Evolutionary conservation across 2,797 vertebrate genomes (phyloP), one percentile per base, ranked within the genome.

Genomic region (Schizopygopsis pylzovi): DNA sequence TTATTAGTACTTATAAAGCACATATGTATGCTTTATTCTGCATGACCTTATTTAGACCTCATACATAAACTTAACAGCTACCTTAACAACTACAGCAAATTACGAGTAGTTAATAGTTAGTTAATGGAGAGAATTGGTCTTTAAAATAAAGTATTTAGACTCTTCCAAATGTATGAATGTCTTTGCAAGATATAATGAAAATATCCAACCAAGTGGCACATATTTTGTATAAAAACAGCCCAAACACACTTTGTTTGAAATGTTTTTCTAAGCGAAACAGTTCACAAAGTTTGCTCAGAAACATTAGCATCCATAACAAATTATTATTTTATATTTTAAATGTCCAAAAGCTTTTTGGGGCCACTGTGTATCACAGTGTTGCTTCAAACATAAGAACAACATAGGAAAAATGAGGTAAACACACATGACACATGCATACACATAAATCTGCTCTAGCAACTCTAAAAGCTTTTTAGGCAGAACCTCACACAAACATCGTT

Each of bases 401-500:
- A 49, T n/a, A 49, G 37, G 4, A 49, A 25, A 41, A 67, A 39
- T 16, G 12, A 16, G 28, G 20, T 65, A 83, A 83, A 77, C 71
- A 54, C 7, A 15, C 1, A 47, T 49, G 11, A 22, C 16, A 39
- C 47, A 56, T 70, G 20, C 16, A 45, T 65, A 47, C 43, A 47
- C 78, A 67, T 47, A 49, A 20, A 80, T 80, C 54, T 25, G 45
- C 39, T 78, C 15, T 68, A 54, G 1, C 28, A 77, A 52, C 22
- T 41, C 49, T 75, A 61, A 80, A 81, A 80, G 77, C 47, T 67
- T 81, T 67, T 76, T 37, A 79, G 25, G n/a, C 63, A 59, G 65
- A 59, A 16, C 65, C 72, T 68, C 63, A 45, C 47, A 59, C 2
- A 37, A 33, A 63, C 45, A 41, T 72, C 61, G 79, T 59, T 76